phyloP scores from a whole-genome alignment of 2,797 vertebrate genomes.

The Ctenopoma kingsleyae region DNA sequence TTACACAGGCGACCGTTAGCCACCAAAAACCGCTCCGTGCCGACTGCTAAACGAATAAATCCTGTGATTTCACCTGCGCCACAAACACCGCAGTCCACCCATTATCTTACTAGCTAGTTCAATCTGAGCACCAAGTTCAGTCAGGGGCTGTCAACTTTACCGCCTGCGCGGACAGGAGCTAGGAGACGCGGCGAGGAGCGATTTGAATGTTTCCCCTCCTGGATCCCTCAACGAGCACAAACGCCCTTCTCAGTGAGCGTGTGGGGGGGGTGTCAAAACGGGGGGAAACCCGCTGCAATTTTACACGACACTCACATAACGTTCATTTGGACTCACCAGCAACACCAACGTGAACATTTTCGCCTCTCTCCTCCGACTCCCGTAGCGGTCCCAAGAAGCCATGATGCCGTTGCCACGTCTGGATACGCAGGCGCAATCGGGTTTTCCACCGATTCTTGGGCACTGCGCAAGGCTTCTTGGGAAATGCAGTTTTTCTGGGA shows the following conservation, averaged over 20 bases:
- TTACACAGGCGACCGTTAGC: neutral
- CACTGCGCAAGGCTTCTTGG: conserved; percentile 58
- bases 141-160: conserved; percentile 81
- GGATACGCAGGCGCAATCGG: conserved; percentile 84
- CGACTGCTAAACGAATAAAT: neutral
- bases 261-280: neutral
- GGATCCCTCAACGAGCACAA: neutral
- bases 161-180: conserved; percentile 54
- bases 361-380: conserved; percentile 78
- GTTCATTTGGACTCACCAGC: conserved; percentile 79
- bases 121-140: conserved; percentile 68
- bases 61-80: neutral
- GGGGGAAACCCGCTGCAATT: rapidly evolving
- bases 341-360: conserved; percentile 80
- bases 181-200: conserved; percentile 30
- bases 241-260: no score
- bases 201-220: neutral
- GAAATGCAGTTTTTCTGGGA: conserved; percentile 74
- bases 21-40: neutral
- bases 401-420: conserved; percentile 91
- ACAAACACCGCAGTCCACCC: neutral
- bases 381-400: conserved; percentile 82
- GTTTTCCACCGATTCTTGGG: conserved; percentile 50
- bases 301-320: no score
- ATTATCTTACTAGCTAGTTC: neutral